phyloP scores from a whole-genome alignment of 2,113 vertebrate species.

The Gasterosteus aculeatus region DNA sequence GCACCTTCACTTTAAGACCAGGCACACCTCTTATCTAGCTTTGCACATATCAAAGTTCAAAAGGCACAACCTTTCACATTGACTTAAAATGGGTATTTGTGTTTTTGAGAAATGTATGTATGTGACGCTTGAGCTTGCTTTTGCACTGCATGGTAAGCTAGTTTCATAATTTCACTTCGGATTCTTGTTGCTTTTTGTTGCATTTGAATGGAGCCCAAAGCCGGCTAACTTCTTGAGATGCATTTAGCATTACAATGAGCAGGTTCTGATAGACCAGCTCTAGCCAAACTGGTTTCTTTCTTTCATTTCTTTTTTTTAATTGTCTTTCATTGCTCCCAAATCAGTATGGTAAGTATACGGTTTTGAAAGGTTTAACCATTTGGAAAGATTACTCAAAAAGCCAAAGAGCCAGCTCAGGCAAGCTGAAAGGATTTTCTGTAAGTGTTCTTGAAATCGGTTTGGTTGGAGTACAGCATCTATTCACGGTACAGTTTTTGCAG shows the following conservation, averaged over 20 bases:
- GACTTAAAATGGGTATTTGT: not conserved
- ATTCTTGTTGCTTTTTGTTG: not conserved
- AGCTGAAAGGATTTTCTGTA: not conserved
- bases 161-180: slow-evolving; percentile 11
- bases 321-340: not conserved
- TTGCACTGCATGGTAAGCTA: not conserved
- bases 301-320: not conserved
- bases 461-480: not conserved
- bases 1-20: not conserved
- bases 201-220: not conserved
- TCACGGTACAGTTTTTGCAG: not conserved
- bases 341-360: not conserved
- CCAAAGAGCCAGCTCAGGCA: not conserved
- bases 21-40: not conserved
- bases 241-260: not conserved
- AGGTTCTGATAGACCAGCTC: not conserved
- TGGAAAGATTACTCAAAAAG: not conserved
- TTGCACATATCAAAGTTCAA: not conserved
- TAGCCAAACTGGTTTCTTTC: not conserved
- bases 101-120: not conserved
- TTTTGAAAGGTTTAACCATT: not conserved
- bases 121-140: not conserved
- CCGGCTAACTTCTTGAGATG: not conserved
- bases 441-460: not conserved
- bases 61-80: not conserved